Percentiles rank a stretch among this genome's conserved stretches.
phyloP scores from a whole-genome alignment of 2,888 invertebrate species.

The Camptogramma bilineatum region DNA sequence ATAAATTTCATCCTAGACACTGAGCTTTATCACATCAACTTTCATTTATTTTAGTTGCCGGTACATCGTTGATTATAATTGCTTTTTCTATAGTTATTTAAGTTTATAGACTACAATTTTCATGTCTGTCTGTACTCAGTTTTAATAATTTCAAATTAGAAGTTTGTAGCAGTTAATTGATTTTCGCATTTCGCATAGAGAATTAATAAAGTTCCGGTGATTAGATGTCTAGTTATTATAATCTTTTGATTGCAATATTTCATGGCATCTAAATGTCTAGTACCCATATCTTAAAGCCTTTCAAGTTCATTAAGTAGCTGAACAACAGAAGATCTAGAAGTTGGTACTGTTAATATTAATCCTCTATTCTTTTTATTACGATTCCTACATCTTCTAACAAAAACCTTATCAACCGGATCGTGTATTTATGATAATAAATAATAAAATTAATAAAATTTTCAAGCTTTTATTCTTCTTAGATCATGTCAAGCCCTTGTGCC shows the following conservation, averaged over 20 bases:
- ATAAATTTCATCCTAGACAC: not conserved
- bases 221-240: not conserved
- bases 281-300: too few relatives aligned
- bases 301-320: too few relatives aligned
- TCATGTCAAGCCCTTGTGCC: not conserved
- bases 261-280: not conserved
- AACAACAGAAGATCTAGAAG: too few relatives aligned
- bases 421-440: not conserved
- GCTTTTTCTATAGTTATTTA: not conserved
- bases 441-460: not conserved
- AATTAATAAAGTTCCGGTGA: not conserved
- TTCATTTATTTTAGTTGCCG: not conserved
- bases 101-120: not conserved
- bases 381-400: too few relatives aligned
- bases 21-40: not conserved
- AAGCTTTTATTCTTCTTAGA: not conserved
- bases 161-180: not conserved
- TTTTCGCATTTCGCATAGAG: not conserved
- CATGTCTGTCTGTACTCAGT: not conserved
- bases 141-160: not conserved
- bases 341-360: too few relatives aligned
- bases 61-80: not conserved
- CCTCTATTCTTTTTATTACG: too few relatives aligned
- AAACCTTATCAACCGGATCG: not conserved
- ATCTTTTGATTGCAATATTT: not conserved